Evolutionary conservation across 2,113 vertebrate species (phyloP).

Genomic region (Machaerirhynchus nigripectus): DNA sequence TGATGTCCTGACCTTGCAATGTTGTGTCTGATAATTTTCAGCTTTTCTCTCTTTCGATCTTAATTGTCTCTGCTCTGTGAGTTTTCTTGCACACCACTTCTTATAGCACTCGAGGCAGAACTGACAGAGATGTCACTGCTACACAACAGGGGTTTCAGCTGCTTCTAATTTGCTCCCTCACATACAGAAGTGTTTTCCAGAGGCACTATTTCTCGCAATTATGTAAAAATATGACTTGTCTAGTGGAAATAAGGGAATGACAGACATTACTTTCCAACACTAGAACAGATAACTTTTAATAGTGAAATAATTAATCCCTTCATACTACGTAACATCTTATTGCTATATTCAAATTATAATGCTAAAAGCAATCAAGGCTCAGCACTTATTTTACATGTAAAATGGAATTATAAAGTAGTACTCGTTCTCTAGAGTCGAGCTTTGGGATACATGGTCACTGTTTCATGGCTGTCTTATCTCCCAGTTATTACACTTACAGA

Average conservation of each 20-base stretch:
- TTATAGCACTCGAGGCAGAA: not conserved
- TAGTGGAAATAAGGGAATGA: not conserved
- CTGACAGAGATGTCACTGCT: not conserved
- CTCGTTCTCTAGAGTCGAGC: not conserved
- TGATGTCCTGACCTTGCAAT: not conserved
- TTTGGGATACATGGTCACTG: not conserved
- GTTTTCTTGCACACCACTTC: not conserved
- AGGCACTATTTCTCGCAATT: not conserved
- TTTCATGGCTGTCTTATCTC: not conserved
- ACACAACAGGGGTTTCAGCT: slow-evolving; percentile 3
- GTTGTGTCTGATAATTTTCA: slow-evolving; percentile 10
- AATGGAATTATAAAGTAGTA: not conserved
- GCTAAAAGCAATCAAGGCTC: not conserved
- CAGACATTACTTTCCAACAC: not conserved
- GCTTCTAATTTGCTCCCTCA: slow-evolving; percentile 2
- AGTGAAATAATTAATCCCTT: not conserved
- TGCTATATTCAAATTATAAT: not conserved
- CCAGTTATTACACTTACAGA: not conserved
- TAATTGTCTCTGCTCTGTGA: not conserved
- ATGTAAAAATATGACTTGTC: not conserved
- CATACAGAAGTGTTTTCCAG: slow-evolving; percentile 14
- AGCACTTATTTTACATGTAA: not conserved
- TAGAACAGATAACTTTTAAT: not conserved
- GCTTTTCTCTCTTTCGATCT: not conserved
- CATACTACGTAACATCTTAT: not conserved